phyloP scores from a whole-genome alignment of 2,888 invertebrate genomes.

The Chloromyia formosa region DNA sequence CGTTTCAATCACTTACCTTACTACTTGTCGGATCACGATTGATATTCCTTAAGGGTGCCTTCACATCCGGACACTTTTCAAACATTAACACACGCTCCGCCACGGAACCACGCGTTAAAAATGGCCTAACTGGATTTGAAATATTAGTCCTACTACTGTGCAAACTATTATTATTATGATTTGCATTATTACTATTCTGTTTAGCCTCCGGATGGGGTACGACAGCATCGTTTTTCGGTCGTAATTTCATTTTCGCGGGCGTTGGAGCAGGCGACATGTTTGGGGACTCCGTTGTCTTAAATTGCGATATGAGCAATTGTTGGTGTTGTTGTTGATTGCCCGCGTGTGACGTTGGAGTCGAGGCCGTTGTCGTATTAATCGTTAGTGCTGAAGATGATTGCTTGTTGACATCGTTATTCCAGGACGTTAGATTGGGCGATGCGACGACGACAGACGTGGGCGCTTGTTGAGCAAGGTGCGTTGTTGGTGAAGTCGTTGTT shows the following conservation, averaged over 20 bases:
- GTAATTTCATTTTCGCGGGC: conserved; percentile 64
- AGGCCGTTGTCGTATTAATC: conserved; percentile 50
- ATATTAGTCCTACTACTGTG: conserved; percentile 61
- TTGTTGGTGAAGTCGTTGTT: conserved; percentile 15
- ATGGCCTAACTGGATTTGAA: conserved; percentile 78
- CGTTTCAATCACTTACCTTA: conserved; percentile 63
- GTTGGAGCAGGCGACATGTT: conserved; percentile 62
- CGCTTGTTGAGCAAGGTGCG: conserved; percentile 42
- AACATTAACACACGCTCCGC: conserved; percentile 91
- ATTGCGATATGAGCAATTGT: conserved; percentile 54
- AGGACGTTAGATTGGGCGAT: conserved; percentile 54
- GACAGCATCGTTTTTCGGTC: conserved; percentile 58
- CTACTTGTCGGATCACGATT: conserved; percentile 59
- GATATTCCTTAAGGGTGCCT: conserved; percentile 59
- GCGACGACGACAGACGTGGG: no score
- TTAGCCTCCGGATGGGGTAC: conserved; percentile 72
- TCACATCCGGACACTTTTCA: conserved; percentile 85
- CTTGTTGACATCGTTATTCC: conserved; percentile 55
- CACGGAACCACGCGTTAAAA: conserved; percentile 88
- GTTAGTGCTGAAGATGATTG: conserved; percentile 33
- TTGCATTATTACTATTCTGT: conserved; percentile 49
- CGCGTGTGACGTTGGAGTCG: conserved; percentile 47
- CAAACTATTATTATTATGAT: conserved; percentile 64
- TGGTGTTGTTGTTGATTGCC: conserved; percentile 55
- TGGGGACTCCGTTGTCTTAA: conserved; percentile 54